Percentiles rank a stretch among this genome's conserved stretches.
phyloP scores from a whole-genome alignment of 2,113 vertebrate genomes.

The Lagenorhynchus albirostris region DNA sequence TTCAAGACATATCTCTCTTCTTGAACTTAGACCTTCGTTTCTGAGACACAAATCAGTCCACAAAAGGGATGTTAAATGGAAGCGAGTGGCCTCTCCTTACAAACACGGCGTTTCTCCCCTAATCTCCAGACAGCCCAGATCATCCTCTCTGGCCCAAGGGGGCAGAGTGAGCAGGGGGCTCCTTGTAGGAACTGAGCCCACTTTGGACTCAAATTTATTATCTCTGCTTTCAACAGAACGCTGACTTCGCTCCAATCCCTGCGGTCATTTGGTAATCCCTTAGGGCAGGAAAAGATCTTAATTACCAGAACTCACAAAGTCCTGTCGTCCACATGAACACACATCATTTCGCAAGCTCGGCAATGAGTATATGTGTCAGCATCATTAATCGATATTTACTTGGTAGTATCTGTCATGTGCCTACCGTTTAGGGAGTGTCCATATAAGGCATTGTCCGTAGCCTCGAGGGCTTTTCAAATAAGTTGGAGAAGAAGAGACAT shows the following conservation, averaged over 20 bases:
- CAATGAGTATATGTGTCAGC: background rate
- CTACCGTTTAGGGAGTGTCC: background rate
- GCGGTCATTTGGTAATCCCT: background rate
- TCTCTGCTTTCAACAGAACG: constrained; percentile 8
- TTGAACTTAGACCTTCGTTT: background rate
- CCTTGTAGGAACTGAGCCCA: background rate
- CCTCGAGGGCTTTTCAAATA: background rate
- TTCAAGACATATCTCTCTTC: background rate
- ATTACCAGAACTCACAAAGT: constrained; percentile 31
- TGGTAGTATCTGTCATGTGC: background rate
- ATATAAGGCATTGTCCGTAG: background rate
- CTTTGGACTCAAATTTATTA: background rate
- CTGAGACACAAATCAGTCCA: too few relatives aligned
- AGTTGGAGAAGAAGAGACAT: background rate
- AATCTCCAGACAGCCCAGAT: background rate
- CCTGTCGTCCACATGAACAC: background rate
- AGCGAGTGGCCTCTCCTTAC: background rate
- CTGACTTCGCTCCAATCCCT: background rate
- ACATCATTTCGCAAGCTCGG: background rate
- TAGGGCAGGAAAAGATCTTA: background rate
- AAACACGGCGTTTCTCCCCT: background rate
- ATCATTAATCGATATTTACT: background rate
- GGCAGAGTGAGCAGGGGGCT: background rate
- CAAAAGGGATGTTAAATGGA: background rate
- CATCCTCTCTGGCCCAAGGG: background rate